A percentile compares a stretch with the other conserved stretches of the same genome.
Conservation (phyloP, 2,888 invertebrate species). For the Perizoma affinitatum region DNA sequence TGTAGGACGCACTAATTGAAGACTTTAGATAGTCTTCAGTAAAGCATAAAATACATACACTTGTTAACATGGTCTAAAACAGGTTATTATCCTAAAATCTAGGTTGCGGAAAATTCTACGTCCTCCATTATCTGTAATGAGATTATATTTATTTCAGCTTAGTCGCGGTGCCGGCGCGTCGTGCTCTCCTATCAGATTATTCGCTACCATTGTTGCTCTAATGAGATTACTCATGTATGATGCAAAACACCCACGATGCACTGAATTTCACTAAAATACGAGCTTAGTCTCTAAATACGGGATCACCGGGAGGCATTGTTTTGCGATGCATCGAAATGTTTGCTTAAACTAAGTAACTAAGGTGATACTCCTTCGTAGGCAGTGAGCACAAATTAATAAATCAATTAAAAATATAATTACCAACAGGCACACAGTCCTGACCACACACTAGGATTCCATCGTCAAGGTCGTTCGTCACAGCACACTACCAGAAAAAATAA, state of each 20-base stretch:
- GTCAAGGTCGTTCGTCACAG: too few species aligned
- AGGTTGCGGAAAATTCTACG: conserved; percentile 29
- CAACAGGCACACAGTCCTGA: too few species aligned
- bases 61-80: conserved; percentile 8
- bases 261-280: conserved; percentile 66
- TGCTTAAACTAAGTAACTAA: conserved; percentile 18
- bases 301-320: conserved; percentile 45
- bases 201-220: conserved; percentile 64
- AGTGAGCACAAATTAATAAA: too few species aligned
- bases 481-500: too few species aligned
- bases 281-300: conserved; percentile 57
- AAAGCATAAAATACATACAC: too few species aligned
- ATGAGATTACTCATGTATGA: conserved; percentile 69
- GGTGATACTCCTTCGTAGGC: neutral
- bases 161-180: conserved; percentile 37
- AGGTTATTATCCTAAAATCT: conserved; percentile 20
- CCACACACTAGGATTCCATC: too few species aligned
- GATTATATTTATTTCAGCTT: conserved; percentile 49
- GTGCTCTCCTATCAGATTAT: conserved; percentile 60
- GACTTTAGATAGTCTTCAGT: too few species aligned
- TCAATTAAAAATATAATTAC: too few species aligned
- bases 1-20: too few species aligned
- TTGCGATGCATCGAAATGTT: conserved; percentile 21
- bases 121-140: conserved; percentile 45
- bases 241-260: conserved; percentile 54